Evolutionary conservation across 2,113 vertebrate species (phyloP).

Genomic region (Mastomys coucha): DNA sequence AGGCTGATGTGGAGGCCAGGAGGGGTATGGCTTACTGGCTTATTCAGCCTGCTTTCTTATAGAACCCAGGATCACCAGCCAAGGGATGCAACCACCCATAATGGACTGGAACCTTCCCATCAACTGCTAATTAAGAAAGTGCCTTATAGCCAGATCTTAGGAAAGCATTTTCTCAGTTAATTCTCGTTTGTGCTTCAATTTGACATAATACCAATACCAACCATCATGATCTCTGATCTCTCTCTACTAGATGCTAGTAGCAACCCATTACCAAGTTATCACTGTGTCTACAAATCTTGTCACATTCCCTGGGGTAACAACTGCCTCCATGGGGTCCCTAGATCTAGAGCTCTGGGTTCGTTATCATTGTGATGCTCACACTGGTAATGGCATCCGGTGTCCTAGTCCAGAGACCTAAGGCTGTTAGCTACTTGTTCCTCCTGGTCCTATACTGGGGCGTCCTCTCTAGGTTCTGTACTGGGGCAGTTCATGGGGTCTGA

Average conservation of each 20-base stretch:
- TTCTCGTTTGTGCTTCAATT: background rate
- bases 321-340: background rate
- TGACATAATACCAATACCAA: background rate
- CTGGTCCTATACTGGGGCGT: background rate
- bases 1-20: background rate
- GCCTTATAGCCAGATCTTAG: background rate
- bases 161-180: background rate
- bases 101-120: background rate
- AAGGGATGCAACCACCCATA: background rate
- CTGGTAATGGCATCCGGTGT: too few species aligned
- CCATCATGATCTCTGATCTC: background rate
- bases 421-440: background rate
- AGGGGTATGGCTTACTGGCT: background rate
- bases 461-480: background rate
- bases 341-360: background rate
- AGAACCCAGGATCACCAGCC: background rate
- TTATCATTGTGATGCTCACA: accelerated
- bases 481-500: too few species aligned
- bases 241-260: accelerated
- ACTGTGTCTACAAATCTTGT: background rate
- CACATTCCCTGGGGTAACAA: background rate
- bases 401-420: background rate
- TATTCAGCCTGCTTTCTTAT: background rate
- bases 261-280: background rate
- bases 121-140: background rate